phyloP scores from a whole-genome alignment of 1,140 invertebrate genomes.

The Spodoptera frugiperda region DNA sequence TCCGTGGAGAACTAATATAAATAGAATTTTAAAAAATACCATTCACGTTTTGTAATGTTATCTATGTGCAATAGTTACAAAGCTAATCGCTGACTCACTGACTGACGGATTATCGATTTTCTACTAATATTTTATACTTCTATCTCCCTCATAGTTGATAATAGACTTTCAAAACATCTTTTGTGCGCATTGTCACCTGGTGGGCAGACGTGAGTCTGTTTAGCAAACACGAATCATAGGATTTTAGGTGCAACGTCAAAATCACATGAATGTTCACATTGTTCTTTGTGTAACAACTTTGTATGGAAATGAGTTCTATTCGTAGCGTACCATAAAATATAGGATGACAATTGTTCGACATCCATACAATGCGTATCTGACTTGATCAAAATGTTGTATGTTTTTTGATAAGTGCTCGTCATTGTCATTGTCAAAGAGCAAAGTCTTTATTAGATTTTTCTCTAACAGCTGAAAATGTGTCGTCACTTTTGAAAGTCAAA shows the following conservation, averaged over 20 bases:
- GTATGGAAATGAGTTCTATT: background rate
- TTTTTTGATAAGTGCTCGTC: too few species aligned
- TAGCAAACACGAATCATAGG: slow-evolving; percentile 4
- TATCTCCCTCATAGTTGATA: slow-evolving; percentile 10
- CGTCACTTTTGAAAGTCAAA: too few species aligned
- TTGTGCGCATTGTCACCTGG: slow-evolving; percentile 21
- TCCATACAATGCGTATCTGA: background rate
- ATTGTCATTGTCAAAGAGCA: too few species aligned
- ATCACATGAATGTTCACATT: background rate
- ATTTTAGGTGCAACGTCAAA: background rate
- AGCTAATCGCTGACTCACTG: too few species aligned
- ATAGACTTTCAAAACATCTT: slow-evolving; percentile 24
- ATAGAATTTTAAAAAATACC: too few species aligned
- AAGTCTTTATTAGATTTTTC: too few species aligned
- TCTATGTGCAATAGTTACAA: too few species aligned
- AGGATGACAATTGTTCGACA: background rate
- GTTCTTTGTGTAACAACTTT: background rate
- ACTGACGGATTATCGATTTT: too few species aligned
- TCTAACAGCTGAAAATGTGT: too few species aligned
- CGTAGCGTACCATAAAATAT: background rate
- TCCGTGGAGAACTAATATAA: too few species aligned
- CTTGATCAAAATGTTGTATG: too few species aligned
- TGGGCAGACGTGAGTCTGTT: background rate
- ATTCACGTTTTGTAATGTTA: too few species aligned
- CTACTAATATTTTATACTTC: background rate